Evolutionary conservation across 2,113 vertebrate genomes (phyloP), one percentile per base, ranked within the genome.

Genomic region (Psilopsiagon aurifrons): DNA sequence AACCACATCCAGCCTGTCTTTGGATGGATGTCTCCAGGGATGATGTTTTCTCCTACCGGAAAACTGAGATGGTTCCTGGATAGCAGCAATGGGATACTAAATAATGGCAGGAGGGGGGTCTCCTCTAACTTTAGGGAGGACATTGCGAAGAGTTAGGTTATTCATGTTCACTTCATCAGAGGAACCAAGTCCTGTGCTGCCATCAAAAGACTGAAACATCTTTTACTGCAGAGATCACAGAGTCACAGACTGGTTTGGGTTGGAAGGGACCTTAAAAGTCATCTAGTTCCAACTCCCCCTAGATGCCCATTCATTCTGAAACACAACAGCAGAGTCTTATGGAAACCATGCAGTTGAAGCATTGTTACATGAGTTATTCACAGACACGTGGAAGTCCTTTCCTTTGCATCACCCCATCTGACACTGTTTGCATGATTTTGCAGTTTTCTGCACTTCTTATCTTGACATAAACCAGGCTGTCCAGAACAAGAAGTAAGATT

Each of bases 91-190:
- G 39, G 16, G 11, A 5, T 9, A n/a, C 23, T 35, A 1, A 76
- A 4, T 6, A 37, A 17, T 0, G 2, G 8, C 23, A 68, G 62
- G 27, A 46, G 13, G 5, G 49, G 9, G 0, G 2, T 13, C 35
- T 37, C 25, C 35, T 11, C 27, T 12, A 17, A 43, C 37, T 47
- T 23, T 0, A 27, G 6, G 25, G 20, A 64, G 15, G 1, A 0
- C 23, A 3, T 3, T 17, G 24, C 24, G 7, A 69, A 33, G 44
- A 69, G 6, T 23, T 16, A 4, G 66, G 43, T 86, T 71, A 49
- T 68, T 55, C 77, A 18, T 3, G 0, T 12, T 41, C 25, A 24
- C 28, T 33, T 41, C 44, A 29, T 3, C 62, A 70, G n/a, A 44
- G 22, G 46, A 35, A 54, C 10, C 52, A 41, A 69, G 12, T 28